Conservation (phyloP, 2,113 vertebrate genomes). For the Ptilorrhoa leucosticta region DNA sequence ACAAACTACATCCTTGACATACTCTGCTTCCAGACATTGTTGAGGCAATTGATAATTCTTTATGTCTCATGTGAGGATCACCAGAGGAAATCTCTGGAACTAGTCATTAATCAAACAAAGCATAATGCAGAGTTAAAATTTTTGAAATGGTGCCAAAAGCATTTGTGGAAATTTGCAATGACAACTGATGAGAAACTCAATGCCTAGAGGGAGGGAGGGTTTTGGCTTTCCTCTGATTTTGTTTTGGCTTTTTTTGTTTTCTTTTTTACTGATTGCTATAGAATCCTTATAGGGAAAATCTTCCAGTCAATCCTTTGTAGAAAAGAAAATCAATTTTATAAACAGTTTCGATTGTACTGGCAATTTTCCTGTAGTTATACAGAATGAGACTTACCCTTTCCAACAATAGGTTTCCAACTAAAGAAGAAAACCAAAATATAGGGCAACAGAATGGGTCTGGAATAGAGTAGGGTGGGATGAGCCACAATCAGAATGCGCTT, state of each 20-base stretch:
- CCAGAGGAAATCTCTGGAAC: slow-evolving; percentile 17
- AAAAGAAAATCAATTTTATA: background rate
- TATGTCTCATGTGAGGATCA: slow-evolving; percentile 17
- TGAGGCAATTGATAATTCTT: slow-evolving; percentile 1
- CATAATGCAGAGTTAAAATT: background rate
- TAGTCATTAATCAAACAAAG: slow-evolving; percentile 41
- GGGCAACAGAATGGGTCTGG: background rate
- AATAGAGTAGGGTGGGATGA: background rate
- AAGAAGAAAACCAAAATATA: background rate
- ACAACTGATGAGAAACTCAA: background rate
- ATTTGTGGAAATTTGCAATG: background rate
- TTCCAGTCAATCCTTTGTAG: background rate
- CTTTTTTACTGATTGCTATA: background rate
- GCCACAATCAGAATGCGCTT: background rate
- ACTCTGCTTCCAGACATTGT: background rate
- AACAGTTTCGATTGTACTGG: background rate
- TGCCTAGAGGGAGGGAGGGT: background rate
- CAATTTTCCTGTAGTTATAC: background rate
- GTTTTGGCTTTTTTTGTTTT: background rate
- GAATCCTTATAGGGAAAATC: background rate
- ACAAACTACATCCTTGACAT: background rate
- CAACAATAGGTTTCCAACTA: background rate
- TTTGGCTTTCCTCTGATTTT: background rate
- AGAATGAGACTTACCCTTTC: background rate
- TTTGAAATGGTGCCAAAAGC: slow-evolving; percentile 11